Percentiles rank a stretch among this genome's conserved stretches.
Conservation (phyloP, 2,113 vertebrate genomes). For the Pangasianodon gigas region DNA sequence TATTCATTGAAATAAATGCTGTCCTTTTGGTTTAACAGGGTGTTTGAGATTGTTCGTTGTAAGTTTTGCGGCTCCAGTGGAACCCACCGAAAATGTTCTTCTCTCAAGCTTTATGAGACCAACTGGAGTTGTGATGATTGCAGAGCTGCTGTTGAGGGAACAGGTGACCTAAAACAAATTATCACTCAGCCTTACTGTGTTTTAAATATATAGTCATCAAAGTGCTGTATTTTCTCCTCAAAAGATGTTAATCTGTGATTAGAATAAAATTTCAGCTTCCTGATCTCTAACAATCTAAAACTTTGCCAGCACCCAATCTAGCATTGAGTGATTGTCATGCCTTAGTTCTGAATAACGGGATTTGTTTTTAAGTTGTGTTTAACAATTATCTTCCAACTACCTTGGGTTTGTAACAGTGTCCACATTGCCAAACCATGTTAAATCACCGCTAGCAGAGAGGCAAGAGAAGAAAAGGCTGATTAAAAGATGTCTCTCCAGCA, state of each 20-base stretch:
- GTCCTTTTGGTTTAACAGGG: conserved; percentile 69
- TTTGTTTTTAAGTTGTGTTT: background rate
- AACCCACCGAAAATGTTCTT: conserved; percentile 89
- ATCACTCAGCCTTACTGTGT: conserved; percentile 61
- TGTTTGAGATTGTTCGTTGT: conserved; percentile 88
- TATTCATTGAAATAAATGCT: background rate
- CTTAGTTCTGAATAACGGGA: background rate
- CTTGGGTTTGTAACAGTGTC: conserved; percentile 31
- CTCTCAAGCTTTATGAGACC: conserved; percentile 71
- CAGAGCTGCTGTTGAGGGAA: conserved; percentile 74
- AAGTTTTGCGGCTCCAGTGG: conserved; percentile 89
- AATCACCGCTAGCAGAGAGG: conserved; percentile 48
- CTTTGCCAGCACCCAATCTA: background rate
- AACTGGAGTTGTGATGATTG: conserved; percentile 91
- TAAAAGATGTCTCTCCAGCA: conserved; percentile 49
- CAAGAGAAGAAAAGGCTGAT: conserved; percentile 51
- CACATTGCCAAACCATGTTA: conserved; percentile 42
- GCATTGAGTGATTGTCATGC: background rate
- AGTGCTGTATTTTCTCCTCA: background rate
- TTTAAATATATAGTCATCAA: background rate
- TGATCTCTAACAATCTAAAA: background rate
- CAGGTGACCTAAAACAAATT: conserved; percentile 70
- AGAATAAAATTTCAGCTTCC: background rate
- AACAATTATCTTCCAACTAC: background rate
- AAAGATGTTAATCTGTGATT: background rate